These are phyloP conservation scores for Rotaria magnacalcarata DNA, from an alignment of 2,888 invertebrate genomes.

Conservation along the genomic window DNA sequence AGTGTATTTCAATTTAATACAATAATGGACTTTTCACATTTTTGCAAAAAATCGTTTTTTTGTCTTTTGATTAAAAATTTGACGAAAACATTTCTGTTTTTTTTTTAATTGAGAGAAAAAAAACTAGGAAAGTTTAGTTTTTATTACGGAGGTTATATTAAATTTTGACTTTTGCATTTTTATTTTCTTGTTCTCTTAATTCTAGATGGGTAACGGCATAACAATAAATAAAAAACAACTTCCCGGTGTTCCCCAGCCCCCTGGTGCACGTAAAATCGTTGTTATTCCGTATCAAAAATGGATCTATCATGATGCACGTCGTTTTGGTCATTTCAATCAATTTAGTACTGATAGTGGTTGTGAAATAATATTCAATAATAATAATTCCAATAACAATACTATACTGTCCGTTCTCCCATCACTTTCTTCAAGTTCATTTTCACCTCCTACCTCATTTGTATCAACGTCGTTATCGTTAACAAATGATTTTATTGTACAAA, in stretches of 20 bases:
- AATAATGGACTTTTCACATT: slow-evolving; percentile 31
- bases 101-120: not conserved
- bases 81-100: not conserved
- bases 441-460: slow-evolving; percentile 24
- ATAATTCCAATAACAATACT: slow-evolving; percentile 2
- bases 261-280: not conserved
- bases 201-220: slow-evolving; percentile 33
- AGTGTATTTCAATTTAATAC: slow-evolving; percentile 31
- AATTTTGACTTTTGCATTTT: not conserved
- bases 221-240: slow-evolving; percentile 23
- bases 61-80: not conserved
- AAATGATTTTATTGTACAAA: not conserved
- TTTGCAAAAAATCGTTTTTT: not conserved
- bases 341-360: slow-evolving; percentile 15
- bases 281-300: slow-evolving; percentile 37
- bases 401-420: not conserved
- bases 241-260: not conserved
- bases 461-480: not conserved
- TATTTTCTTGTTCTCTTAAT: not conserved
- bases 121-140: not conserved
- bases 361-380: not conserved
- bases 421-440: slow-evolving; percentile 21
- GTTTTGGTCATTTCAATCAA: slow-evolving; percentile 38
- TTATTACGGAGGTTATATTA: not conserved
- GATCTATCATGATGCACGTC: not conserved